Conservation (phyloP, 2,113 vertebrate species). For the Eudyptes chrysolophus region DNA sequence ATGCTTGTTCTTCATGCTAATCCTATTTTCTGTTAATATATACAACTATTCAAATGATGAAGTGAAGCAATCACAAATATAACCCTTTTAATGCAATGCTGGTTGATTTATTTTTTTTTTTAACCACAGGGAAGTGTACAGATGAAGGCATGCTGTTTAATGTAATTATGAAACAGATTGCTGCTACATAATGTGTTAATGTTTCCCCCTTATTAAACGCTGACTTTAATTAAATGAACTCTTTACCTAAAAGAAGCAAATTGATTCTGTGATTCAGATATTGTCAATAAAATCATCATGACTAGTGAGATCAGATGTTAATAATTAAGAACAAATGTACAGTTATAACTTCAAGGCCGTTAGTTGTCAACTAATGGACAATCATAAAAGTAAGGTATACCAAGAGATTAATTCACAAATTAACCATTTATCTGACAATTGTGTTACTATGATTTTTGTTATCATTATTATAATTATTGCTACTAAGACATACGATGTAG, state of each 20-base stretch:
- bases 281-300: conserved; percentile 45
- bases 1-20: background rate
- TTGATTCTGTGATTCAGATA: conserved; percentile 54
- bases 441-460: background rate
- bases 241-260: conserved; percentile 39
- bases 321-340: conserved; percentile 26
- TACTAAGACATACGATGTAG: background rate
- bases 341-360: conserved; percentile 2
- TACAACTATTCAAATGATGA: background rate
- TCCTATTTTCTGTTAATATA: background rate
- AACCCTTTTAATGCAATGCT: background rate
- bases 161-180: background rate
- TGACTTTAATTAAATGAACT: conserved; percentile 46
- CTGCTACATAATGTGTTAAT: background rate
- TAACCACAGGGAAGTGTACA: background rate
- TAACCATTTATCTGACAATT: background rate
- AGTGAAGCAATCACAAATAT: background rate
- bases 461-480: background rate
- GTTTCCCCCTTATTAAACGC: conserved; percentile 25
- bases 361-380: conserved; percentile 22
- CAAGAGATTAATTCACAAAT: background rate
- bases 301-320: conserved; percentile 38
- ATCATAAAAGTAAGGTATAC: background rate
- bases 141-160: background rate
- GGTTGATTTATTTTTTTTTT: background rate